Percentiles rank a stretch among this genome's conserved stretches.
Conservation (phyloP, 2,113 vertebrate genomes). For the Progne subis region DNA sequence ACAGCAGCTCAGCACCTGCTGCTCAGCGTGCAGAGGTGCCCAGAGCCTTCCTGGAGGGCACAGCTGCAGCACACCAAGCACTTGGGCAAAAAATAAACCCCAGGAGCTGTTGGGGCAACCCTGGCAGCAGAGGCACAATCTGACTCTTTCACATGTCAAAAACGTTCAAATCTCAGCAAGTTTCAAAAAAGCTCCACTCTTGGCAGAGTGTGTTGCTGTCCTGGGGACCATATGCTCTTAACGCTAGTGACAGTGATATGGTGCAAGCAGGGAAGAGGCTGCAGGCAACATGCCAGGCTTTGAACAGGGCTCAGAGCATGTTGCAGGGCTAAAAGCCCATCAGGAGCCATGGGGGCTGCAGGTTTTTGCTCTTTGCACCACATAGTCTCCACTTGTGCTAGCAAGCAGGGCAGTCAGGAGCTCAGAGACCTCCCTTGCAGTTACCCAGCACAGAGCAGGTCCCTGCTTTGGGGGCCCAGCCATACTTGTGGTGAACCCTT, state of each 20-base stretch:
- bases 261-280: not conserved
- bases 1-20: slow-evolving; percentile 21
- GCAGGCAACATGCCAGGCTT: not conserved
- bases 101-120: not conserved
- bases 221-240: not conserved
- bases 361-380: not conserved
- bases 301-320: not conserved
- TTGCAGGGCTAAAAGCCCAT: not conserved
- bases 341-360: fast-evolving
- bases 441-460: not conserved
- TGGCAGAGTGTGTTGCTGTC: not conserved
- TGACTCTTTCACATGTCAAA: not conserved
- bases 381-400: not conserved
- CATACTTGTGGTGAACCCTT: fast-evolving
- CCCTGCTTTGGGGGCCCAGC: not conserved
- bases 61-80: not conserved
- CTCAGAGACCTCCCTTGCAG: not conserved
- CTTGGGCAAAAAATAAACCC: not conserved
- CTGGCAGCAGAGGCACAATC: not conserved
- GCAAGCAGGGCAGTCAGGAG: not conserved
- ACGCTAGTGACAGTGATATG: not conserved
- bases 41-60: not conserved
- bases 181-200: not conserved
- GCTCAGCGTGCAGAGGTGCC: not conserved
- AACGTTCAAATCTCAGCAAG: not conserved